Evolutionary conservation across 2,888 invertebrate species (phyloP).

Genomic region (Nematopogon swammerdamellus): DNA sequence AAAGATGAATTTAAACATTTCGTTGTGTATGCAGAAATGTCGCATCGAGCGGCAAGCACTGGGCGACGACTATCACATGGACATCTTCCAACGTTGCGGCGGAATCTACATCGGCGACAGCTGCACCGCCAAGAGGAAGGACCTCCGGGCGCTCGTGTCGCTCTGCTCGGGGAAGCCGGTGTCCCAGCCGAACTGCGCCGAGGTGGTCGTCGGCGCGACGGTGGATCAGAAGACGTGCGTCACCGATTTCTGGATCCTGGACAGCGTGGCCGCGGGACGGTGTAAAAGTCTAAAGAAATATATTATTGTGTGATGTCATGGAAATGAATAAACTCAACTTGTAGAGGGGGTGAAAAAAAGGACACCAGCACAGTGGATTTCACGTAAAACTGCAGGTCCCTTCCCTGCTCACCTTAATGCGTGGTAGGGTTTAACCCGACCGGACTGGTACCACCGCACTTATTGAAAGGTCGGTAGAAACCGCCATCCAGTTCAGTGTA

Average conservation of each 20-base stretch:
- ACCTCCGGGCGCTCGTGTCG: slow-evolving; percentile 55
- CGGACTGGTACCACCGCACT: no score
- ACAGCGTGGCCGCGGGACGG: slow-evolving; percentile 57
- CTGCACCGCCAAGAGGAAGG: slow-evolving; percentile 36
- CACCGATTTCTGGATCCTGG: slow-evolving; percentile 60
- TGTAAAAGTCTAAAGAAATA: slow-evolving; percentile 43
- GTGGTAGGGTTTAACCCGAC: no score
- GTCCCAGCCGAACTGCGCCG: slow-evolving; percentile 37
- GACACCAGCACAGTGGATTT: no score
- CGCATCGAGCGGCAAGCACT: slow-evolving; percentile 61
- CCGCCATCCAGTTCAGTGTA: no score
- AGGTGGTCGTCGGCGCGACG: slow-evolving; percentile 49
- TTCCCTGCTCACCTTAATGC: no score
- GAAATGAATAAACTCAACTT: no score
- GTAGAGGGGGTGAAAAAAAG: no score
- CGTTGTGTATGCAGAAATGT: slow-evolving; percentile 51
- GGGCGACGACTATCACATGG: slow-evolving; percentile 52
- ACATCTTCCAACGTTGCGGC: slow-evolving; percentile 57
- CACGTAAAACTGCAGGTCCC: no score
- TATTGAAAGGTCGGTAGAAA: no score
- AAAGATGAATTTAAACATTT: no score
- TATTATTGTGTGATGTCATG: no score
- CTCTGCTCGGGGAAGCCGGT: slow-evolving; percentile 56
- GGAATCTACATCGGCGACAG: slow-evolving; percentile 51
- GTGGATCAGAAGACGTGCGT: slow-evolving; percentile 32